These are phyloP conservation scores for Drosophila setosimentum DNA, from an alignment of 2,888 invertebrate genomes.

Conservation along the genomic window DNA sequence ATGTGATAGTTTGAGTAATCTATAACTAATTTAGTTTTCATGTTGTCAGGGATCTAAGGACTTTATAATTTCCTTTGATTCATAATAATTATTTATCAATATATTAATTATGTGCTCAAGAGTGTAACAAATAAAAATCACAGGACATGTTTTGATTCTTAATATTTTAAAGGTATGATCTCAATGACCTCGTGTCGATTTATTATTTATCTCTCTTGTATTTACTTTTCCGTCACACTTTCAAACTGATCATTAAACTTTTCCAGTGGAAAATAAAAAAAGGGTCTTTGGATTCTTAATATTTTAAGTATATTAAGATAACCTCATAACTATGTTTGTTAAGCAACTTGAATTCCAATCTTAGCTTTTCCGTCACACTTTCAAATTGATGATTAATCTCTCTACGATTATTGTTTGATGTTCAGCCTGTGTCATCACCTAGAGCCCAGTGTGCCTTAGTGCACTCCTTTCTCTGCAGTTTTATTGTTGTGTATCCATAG, in stretches of 20 bases:
- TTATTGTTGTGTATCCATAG: constrained; percentile 12
- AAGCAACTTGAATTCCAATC: background rate
- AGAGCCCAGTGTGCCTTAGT: constrained; percentile 44
- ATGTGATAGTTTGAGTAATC: background rate
- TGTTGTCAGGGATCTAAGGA: background rate
- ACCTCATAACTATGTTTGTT: background rate
- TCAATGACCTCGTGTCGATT: background rate
- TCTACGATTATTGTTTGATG: background rate
- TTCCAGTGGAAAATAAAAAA: background rate
- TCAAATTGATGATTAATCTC: background rate
- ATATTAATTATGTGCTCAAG: background rate
- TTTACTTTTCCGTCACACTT: background rate
- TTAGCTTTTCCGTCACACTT: background rate
- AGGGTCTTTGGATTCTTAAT: background rate
- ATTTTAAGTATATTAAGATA: background rate
- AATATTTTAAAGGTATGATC: background rate
- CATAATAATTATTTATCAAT: background rate
- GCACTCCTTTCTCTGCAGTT: constrained; percentile 28
- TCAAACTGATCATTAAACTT: background rate
- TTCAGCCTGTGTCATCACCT: constrained; percentile 10
- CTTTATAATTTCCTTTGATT: background rate
- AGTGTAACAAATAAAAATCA: no score
- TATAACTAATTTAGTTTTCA: background rate
- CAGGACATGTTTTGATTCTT: background rate
- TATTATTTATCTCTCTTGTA: background rate